Percentiles rank a stretch among this genome's conserved stretches.
Conservation (phyloP, 2,888 invertebrate species). For the Allophyes oxyacanthae region DNA sequence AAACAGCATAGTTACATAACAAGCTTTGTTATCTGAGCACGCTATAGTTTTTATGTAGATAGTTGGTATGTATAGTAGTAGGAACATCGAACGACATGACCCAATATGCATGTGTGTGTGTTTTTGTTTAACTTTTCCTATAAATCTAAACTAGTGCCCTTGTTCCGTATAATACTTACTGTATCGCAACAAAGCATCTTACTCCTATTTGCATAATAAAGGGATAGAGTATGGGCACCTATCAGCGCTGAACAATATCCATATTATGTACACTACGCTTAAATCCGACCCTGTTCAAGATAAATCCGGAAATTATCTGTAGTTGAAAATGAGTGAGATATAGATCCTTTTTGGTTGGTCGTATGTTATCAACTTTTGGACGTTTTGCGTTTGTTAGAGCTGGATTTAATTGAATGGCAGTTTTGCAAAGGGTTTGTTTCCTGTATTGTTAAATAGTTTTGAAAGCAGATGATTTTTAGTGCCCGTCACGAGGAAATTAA, state of each 20-base stretch:
- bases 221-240: constrained; percentile 53
- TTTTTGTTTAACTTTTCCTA: constrained; percentile 53
- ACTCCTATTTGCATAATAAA: constrained; percentile 56
- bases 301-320: constrained; percentile 48
- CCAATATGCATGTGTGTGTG: constrained; percentile 30
- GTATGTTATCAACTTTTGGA: constrained; percentile 46
- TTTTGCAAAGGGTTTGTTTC: constrained; percentile 19
- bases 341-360: constrained; percentile 41
- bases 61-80: constrained; percentile 6
- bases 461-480: constrained; percentile 12
- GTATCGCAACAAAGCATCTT: constrained; percentile 49
- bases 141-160: constrained; percentile 53
- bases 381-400: constrained; percentile 32
- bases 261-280: constrained; percentile 44
- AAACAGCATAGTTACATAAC: background rate
- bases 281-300: constrained; percentile 43
- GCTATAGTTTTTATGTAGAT: no score
- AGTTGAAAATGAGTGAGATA: constrained; percentile 46
- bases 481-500: no score
- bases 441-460: constrained; percentile 5
- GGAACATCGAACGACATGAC: constrained; percentile 11
- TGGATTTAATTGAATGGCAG: constrained; percentile 24
- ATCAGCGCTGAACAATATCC: constrained; percentile 55
- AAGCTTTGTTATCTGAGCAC: constrained; percentile 14
- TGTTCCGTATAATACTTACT: constrained; percentile 31